Evolutionary conservation across 2,113 vertebrate genomes (phyloP), one percentile per base, ranked within the genome.

Genomic region (Cyanoramphus novaezelandiae): DNA sequence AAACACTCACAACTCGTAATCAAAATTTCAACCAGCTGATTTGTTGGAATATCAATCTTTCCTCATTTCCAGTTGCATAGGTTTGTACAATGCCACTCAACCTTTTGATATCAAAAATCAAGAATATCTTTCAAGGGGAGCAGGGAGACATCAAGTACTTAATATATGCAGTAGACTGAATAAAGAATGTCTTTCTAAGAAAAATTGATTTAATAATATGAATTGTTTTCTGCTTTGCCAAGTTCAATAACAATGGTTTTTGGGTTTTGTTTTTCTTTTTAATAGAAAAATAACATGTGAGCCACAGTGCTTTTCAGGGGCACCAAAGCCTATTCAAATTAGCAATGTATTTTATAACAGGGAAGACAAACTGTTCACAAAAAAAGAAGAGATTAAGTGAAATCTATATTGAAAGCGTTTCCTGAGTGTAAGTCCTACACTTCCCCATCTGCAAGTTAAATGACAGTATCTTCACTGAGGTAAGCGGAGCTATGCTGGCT

Each of bases 151-250:
- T 44, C 19, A 37, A 35, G 20, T 33, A 31, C 9, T 68, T 74
- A 21, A 46, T 31, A 35, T 28, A 83, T 87, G 85, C 62, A 86
- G 53, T 18, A 62, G 24, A 31, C 47, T n/a, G 39, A 88, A 69
- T 41, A 77, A 91, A 78, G 10, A 44, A 68, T 6, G 11, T 21
- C 17, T 63, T 82, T 49, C 50, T 39, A 75, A 23, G 74, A 68
- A 88, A 65, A 83, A 47, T 0, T 41, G 15, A 85, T 72, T 93
- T 68, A 74, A 41, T 29, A 79, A 82, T 49, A 68, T 17, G 27
- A 52, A 93, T 71, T 83, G 29, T 89, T 90, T 94, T 95, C 69
- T 95, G n/a, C 21, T 80, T 82, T 94, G 44, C 29, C 29, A 83
- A 88, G 10, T 44, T 90, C 25, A 21, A 39, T 41, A 78, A 46